Base-by-base conservation (phyloP, 2,888 invertebrate genomes). In the Biston betularia region DNA sequence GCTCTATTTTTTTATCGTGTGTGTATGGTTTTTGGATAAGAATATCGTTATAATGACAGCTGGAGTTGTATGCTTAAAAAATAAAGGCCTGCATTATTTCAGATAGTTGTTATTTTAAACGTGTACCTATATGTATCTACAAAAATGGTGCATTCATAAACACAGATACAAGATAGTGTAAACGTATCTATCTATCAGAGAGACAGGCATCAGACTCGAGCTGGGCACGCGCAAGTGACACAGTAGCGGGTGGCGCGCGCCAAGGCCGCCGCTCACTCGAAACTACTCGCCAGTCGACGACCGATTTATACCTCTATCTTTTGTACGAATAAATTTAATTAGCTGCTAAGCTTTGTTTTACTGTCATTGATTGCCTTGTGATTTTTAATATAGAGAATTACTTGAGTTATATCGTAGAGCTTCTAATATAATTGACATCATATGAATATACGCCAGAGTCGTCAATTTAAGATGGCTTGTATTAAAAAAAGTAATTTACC, bases 221-320 rank as follows among this genome's bases (percentile, higher is more conserved):
- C 76, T 71, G 77, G 81, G 67, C 55, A 40, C 63, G 70, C 80
- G 79, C 77, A 70, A 69, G 77, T 78, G 75, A 76, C 75, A 73
- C 78, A 87, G 90, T 91, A 91, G 90, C 79, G 80, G 80, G 88
- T 89, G 76, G 73, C 90, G 77, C 68, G 61, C 72, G 71, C 77
- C 74, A 74, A 74, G 73, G 73, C 71, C 67, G 67, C 74, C 77
- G 65, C 69, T 74, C 74, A 74, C 74, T 73, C 68, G 72, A 81
- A 79, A 88, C 88, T 88, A 73, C 74, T 73, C 68, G 72, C 81
- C 79, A 88, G 89, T 88, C 89, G 87, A 82, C 85, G 86, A 88
- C 88, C 88, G 82, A 85, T 77, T 58, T 62, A 65, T 60, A 66
- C 68, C 60, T 68, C 64, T 46, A 60, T 64, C 58, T 56, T 50